Evolutionary conservation across 2,888 invertebrate species (phyloP), one percentile per base, ranked within the genome.

Genomic region (Cheilosia vernalis): DNA sequence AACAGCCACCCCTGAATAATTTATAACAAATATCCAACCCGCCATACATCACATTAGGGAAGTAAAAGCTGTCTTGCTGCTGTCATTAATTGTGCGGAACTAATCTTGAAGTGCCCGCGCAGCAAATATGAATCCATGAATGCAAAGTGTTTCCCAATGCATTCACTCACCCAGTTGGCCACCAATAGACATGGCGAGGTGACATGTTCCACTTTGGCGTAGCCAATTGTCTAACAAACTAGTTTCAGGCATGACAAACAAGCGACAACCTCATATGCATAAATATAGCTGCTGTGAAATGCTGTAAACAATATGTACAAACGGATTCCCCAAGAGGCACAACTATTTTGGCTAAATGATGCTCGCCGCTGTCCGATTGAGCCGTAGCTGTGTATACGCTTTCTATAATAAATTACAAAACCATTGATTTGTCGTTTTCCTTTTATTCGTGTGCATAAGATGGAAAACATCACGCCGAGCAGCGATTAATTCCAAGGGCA

Each of bases 401-500:
- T 78, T 83, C 82, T 77, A 1, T 21, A 73, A 17, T 56, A 60
- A 61, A 56, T 49, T 56, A 60, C 37, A 17, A 78, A 83, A 70
- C 73, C 82, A 83, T 80, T 44, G 55, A 60, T 66, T 64, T 37
- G 4, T 37, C 37, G 37, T 37, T 13, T 4, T 37, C 1, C 37
- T 37, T 40, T 47, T 72, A 49, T 72, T 63, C 66, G 61, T 51
- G 47, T 67, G 83, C 51, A 61, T 51, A 53, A 42, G 40, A 44
- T 53, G 69, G 58, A 58, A 77, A 64, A 64, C 33, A 53, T 27
- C 51, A 24, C 21, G 6, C 9, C 40, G 44, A 60, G 53, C 51
- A 60, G 67, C 61, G 61, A 73, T 78, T 58, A 63, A 73, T 83
- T 83, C 72, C 83, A 83, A 78, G 83, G 83, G 78, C 83, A 73